Base-by-base conservation (phyloP, 2,888 invertebrate genomes). In the Pollenia angustigena region DNA sequence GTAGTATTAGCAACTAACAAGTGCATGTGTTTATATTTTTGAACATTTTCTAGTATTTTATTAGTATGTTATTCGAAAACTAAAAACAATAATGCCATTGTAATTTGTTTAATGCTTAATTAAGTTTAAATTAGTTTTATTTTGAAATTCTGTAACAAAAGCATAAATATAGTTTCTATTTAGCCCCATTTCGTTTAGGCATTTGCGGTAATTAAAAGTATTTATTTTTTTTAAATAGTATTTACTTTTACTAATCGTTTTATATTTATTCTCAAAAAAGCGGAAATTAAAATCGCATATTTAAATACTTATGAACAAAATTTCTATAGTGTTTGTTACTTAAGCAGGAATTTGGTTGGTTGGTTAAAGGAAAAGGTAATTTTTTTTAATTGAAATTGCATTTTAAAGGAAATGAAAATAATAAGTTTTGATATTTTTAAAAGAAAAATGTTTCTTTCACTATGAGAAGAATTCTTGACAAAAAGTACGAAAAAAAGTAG, bases 211-310 rank as follows among this genome's bases (percentile, higher is more conserved):
- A 10, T 72, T 71, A 62, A 52, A 62, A 32, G 32, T 48, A 54
- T 62, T 71, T 80, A 54, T 42, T 72, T 18, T 9, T 68, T 81
- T 74, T n/a, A 18, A 66, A 56, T 50, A 48, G 11, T 46, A 54
- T 42, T 72, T 68, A 11, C 1, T 74, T 52, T 46, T 71, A 14
- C 4, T 16, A 74, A 52, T 72, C 46, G 16, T 50, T 64, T 72
- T 46, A 40, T 50, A 9, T 64, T 75, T 80, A 60, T 80, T 81
- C 64, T 75, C 64, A 76, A 40, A 90, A 44, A 89, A 78, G 50
- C 90, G 91, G 90, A 91, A 91, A 91, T 91, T 91, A 90, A 89
- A 91, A 91, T 90, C 89, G 90, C 91, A 91, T 91, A 90, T 91
- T 91, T 89, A 89, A 91, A 88, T 89, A 90, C 32, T 8, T n/a